Evolutionary conservation across 1,140 invertebrate species (phyloP).

Genomic region (Coboldia fuscipes): DNA sequence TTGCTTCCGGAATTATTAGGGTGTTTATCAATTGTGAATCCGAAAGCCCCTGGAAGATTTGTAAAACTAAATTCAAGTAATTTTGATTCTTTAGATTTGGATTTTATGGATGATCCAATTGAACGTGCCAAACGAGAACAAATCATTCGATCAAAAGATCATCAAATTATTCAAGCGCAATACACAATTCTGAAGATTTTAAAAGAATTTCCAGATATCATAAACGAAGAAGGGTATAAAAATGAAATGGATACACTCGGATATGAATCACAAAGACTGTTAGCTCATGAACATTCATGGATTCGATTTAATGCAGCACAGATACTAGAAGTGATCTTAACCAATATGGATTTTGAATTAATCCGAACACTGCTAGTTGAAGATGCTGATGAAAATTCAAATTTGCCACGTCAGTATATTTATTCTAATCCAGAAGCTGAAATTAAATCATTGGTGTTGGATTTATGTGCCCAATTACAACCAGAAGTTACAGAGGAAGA

Average conservation of each 20-base stretch:
- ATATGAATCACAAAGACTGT: conserved; percentile 47
- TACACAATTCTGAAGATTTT: conserved; percentile 28
- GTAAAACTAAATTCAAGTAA: too few species aligned
- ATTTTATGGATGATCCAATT: too few species aligned
- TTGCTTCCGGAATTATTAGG: conserved; percentile 33
- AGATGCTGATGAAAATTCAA: conserved; percentile 5
- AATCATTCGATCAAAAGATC: conserved; percentile 27
- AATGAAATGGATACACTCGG: conserved; percentile 33
- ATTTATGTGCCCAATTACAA: conserved; percentile 49
- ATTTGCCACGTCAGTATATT: conserved; percentile 25
- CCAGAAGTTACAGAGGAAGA: conserved; percentile 30
- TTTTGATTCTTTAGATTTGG: too few species aligned
- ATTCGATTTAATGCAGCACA: conserved; percentile 53
- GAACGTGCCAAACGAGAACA: conserved; percentile 20
- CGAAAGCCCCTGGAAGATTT: conserved; percentile 11
- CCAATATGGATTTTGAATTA: conserved; percentile 19
- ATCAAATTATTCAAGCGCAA: conserved; percentile 29
- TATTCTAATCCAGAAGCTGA: conserved; percentile 31
- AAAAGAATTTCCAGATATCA: conserved; percentile 21
- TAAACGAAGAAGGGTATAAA: conserved; percentile 21
- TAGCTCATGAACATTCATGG: conserved; percentile 33
- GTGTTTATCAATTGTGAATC: conserved; percentile 13
- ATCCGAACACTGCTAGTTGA: conserved; percentile 7
- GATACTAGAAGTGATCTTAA: conserved; percentile 47
- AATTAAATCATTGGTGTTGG: conserved; percentile 42